Evolutionary conservation across 2,888 invertebrate species (phyloP), one percentile per base, ranked within the genome.

Genomic region (Nebria salina): DNA sequence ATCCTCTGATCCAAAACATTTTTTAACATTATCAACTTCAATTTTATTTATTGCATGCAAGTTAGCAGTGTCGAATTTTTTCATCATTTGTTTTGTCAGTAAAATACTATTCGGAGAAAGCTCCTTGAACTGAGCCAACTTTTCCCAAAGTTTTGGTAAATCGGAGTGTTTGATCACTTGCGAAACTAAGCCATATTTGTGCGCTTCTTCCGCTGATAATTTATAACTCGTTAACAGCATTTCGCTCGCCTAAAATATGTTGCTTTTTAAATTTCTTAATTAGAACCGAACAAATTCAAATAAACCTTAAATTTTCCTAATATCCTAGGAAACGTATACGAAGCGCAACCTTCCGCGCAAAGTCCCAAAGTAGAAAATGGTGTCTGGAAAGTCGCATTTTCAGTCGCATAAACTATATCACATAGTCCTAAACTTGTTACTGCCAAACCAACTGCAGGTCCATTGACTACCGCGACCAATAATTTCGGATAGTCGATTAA

Each of bases 401-500:
- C 95, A n/a, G 94, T 92, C 77, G 97, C 95, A 90, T 96, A 97
- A 7, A 97, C 94, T 81, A 96, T 90, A 90, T 99, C 98, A 90
- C 94, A 97, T 0, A 98, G 90, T 0, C 94, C 94, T 76, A 97
- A 90, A 9, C 95, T 93, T 0, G 98, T 98, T 2, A 94, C 94
- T 68, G 94, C 94, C 84, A 99, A 94, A 41, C 99, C 99, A 84
- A 98, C 93, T 13, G 97, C 97, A 68, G 98, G 98, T 1, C 99
- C 99, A 91, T 99, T 98, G 0, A 98, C 94, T 82, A 98, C 90
- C 13, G 95, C 95, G 83, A 98, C 91, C 70, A 99, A 87, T 64
- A 97, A 89, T 89, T 99, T 99, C 0, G 96, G 95, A 88, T 96
- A 97, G 84, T 93, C 93, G 83, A 98, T 96, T 84, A 97, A 94